Conservation (phyloP, 1,140 invertebrate genomes). For the Euura saliciscinereae region DNA sequence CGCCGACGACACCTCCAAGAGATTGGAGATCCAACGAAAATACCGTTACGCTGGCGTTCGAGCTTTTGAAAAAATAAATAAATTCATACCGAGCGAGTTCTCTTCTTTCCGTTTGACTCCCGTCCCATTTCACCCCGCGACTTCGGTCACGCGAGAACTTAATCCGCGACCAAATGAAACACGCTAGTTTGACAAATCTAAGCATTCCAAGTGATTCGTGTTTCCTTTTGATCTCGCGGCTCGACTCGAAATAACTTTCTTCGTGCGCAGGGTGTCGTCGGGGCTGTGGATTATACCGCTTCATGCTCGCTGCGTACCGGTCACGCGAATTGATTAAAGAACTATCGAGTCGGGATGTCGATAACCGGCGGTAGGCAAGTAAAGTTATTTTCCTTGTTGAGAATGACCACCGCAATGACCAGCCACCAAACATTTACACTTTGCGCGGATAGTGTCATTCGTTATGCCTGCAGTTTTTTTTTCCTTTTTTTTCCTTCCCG, state of each 20-base stretch:
- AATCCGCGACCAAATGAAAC: constrained; percentile 37
- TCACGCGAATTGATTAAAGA: background rate
- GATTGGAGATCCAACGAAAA: background rate
- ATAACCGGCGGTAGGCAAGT: background rate
- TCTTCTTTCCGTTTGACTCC: too few species aligned
- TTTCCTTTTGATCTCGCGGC: constrained; percentile 28
- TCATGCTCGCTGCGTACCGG: too few species aligned
- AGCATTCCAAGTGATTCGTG: constrained; percentile 33
- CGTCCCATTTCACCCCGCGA: too few species aligned
- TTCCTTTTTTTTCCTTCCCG: too few species aligned
- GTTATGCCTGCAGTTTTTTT: too few species aligned
- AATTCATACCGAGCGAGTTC: background rate
- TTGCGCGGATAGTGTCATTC: too few species aligned
- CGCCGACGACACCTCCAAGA: background rate
- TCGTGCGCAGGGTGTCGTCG: background rate
- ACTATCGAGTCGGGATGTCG: background rate
- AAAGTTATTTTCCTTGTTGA: too few species aligned
- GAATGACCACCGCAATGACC: too few species aligned
- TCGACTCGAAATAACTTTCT: constrained; percentile 1
- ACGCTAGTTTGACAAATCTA: constrained; percentile 32
- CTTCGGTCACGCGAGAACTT: constrained; percentile 19
- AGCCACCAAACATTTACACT: too few species aligned
- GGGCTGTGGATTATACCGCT: too few species aligned
- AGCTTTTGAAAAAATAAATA: background rate
- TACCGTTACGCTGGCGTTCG: background rate